Base-by-base conservation (phyloP, 1,140 invertebrate species). In the Latrodectus geometricus region DNA sequence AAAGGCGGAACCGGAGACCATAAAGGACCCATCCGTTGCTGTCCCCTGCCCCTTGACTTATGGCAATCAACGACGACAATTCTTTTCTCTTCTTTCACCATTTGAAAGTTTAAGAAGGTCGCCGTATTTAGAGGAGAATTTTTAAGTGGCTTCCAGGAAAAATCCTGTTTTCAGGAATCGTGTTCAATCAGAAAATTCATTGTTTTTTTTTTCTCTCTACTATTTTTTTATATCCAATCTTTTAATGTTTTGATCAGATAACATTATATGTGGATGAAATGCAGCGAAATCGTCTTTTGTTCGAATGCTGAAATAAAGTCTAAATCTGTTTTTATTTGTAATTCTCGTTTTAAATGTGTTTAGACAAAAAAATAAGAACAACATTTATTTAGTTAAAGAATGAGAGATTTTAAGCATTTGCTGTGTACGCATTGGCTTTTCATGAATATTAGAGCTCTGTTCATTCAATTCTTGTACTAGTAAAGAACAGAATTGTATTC, bases 1-100 rank as follows among this genome's bases (percentile, higher is more conserved):
- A 86, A 86, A 86, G 84, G 84, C 84, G 84, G 84, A 50, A 68
- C 84, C 35, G 20, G 76, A 54, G 82, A 70, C 84, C 69, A 78
- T 84, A 76, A 79, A 78, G 76, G 74, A 17, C 17, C 75, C 76
- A 86, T 86, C 75, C 76, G 76, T 86, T 73, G 68, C 72, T 54
- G 21, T 73, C 69, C n/a, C 9, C 54, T 52, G 73, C 80, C 70
- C 54, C 69, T 23, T 56, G 74, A 49, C 70, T 8, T 73, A 15
- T 49, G 12, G 49, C 52, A 61, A 17, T 35, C 74, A 56, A 9
- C 9, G 15, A 76, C 48, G 49, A 21, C 17, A 76, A 69, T 76
- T 84, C 74, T 76, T 84, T 84, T 84, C 65, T 84, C 74, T 65
- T 75, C 35, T 35, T 35, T 56, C 21, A 23, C 61, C 72, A 68